Base-by-base conservation (phyloP, 2,888 invertebrate genomes). In the Andrena minutula region DNA sequence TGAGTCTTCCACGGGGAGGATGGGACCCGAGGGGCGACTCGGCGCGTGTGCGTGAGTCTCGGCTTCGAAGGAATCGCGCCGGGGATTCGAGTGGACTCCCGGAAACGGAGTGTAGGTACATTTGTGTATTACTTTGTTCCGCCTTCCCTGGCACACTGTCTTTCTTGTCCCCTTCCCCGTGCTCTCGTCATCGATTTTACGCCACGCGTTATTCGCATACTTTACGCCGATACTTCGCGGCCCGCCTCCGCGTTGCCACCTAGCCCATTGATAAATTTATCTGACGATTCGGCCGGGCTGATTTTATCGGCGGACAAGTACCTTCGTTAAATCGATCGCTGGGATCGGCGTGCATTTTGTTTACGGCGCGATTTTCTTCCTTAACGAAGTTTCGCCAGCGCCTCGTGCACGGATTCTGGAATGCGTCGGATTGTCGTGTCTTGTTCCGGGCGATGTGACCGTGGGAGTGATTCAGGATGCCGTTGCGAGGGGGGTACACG, bases 141-240 rank as follows among this genome's bases (percentile, higher is more conserved):
- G 71, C 78, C 26, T 49, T 71, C 65, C 47, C 35, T 58, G 47
- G 49, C 68, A 23, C 60, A n/a, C 49, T 1, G 41, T 28, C 76
- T 47, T 53, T 12, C 58, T 20, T 26, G 56, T 75, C 4, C 41
- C 16, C 16, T 16, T 41, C 41, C 1, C 41, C 41, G 41, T 16
- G 41, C 41, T 41, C 16, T 70, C 75, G 73, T 86, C 80, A 77
- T 73, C 78, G 79, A 87, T 82, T 88, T 88, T 87, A 88, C 78
- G 83, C 76, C 65, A 28, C 72, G 56, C 77, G 80, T 88, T 88
- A 88, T 82, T 88, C 80, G 70, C 79, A 82, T 86, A 87, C 78
- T 87, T 88, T 87, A 86, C 70, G 78, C 73, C 66, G 76, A 70
- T 75, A 79, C 79, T 66, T 77, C 53, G 75, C 47, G 35, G 51